Evolutionary conservation across 2,113 vertebrate species (phyloP), one percentile per base, ranked within the genome.

Genomic region (Pseudonaja textilis): DNA sequence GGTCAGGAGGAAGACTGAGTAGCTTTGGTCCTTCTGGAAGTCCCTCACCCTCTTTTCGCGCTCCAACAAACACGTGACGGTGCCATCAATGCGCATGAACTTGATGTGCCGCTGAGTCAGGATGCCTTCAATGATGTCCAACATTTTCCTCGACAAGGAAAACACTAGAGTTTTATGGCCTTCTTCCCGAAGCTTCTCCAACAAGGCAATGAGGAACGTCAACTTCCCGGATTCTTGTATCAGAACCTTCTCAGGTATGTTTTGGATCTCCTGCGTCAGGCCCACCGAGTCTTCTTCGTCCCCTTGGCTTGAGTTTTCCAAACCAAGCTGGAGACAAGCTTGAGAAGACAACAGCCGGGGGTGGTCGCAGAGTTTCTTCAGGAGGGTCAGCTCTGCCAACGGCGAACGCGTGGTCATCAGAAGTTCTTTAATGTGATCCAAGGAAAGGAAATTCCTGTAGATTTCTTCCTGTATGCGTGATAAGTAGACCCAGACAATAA

Each of bases 281-380:
- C 92, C 92, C 9, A 93, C 87, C 81, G 97, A 96, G 0, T 56
- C 88, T 2, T 93, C 92, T 4, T 81, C 23, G 2, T 89, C 29
- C 0, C 91, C 94, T 26, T 94, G 61, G 93, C 94, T 94, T 18
- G 94, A 95, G 0, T 96, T 97, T 81, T 97, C 97, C 55, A 99
- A 94, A 57, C 98, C 98, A 25, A 99, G 95, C 96, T 98, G 98
- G 89, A 93, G 61, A 7, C 98, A 98, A 1, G 98, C 98, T 23
- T 98, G 97, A 0, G 97, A 96, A 10, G 99, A 98, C n/a, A 99
- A 97, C 54, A 99, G 97, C 52, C 99, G 98, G 1, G 99, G 99
- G 90, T 99, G 99, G 96, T 99, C 99, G 39, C 99, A 99, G 4
- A 99, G 95, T 96, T 99, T 99, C 96, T 99, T 99, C 93, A 99